These are phyloP conservation scores for Xiphophorus maculatus DNA, from an alignment of 2,113 vertebrate species.

Conservation along the genomic window DNA sequence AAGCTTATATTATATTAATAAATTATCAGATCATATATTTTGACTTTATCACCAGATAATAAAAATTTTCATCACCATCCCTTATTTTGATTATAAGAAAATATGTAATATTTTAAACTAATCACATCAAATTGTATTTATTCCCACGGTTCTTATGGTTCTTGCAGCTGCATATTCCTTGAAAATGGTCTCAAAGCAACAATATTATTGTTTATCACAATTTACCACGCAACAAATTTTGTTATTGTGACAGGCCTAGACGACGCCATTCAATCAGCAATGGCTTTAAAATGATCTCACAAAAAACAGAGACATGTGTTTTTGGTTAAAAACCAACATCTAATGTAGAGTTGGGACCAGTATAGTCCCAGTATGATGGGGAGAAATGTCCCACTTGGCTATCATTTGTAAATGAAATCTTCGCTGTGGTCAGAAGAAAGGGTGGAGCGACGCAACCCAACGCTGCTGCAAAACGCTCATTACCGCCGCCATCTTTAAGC, in stretches of 20 bases:
- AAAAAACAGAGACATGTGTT: constrained; percentile 48
- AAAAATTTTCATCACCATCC: too few relatives aligned
- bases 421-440: constrained; percentile 34
- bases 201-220: too few relatives aligned
- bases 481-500: constrained; percentile 24
- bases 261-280: constrained; percentile 35
- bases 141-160: too few relatives aligned
- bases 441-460: constrained; percentile 44
- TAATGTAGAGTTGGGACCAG: constrained; percentile 23
- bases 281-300: not conserved
- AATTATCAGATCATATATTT: too few relatives aligned
- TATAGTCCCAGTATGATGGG: constrained; percentile 26
- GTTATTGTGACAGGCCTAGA: constrained; percentile 5
- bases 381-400: constrained; percentile 10
- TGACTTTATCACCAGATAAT: too few relatives aligned
- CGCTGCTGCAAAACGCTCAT: constrained; percentile 19
- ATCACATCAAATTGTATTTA: too few relatives aligned
- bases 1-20: too few relatives aligned
- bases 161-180: too few relatives aligned
- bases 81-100: too few relatives aligned
- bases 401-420: constrained; percentile 30
- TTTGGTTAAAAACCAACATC: constrained; percentile 45
- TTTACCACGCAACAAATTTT: too few relatives aligned
- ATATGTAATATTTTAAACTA: too few relatives aligned
- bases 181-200: too few relatives aligned